Percentiles rank a stretch among this genome's conserved stretches.
These are phyloP conservation scores for Aldrovandia affinis DNA, from an alignment of 2,797 vertebrate species.

Conservation along the genomic window DNA sequence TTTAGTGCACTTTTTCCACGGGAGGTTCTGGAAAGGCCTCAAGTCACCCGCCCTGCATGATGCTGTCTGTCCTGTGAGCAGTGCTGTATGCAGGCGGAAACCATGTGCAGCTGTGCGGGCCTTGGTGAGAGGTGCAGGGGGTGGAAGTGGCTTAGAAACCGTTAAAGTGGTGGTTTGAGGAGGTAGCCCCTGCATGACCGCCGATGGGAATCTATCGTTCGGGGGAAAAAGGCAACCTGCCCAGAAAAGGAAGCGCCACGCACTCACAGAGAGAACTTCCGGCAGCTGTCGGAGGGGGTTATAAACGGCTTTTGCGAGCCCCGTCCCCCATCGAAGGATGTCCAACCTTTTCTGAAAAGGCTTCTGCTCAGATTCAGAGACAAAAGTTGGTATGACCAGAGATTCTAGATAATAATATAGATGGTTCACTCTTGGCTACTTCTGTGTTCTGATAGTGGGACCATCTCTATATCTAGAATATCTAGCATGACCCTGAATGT, in stretches of 20 bases:
- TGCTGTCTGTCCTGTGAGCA: conserved; percentile 60
- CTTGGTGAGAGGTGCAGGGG: conserved; percentile 30
- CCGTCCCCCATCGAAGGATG: neutral
- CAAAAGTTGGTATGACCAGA: neutral
- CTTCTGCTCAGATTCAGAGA: neutral
- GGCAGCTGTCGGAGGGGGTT: neutral
- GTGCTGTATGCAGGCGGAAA: conserved; percentile 47
- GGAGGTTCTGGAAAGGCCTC: conserved; percentile 41
- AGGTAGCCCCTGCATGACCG: conserved; percentile 71
- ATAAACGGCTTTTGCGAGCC: neutral
- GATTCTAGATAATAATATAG: too few relatives aligned
- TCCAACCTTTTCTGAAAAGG: neutral
- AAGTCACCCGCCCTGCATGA: conserved; percentile 56
- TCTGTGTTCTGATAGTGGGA: too few relatives aligned
- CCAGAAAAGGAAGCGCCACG: neutral
- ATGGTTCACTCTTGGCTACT: too few relatives aligned
- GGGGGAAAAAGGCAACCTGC: conserved; percentile 40
- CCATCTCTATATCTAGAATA: too few relatives aligned
- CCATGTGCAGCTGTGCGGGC: conserved; percentile 38
- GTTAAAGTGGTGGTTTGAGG: conserved; percentile 72
- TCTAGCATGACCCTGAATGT: too few relatives aligned
- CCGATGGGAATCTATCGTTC: conserved; percentile 76
- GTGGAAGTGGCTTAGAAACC: conserved; percentile 76
- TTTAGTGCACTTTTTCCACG: conserved; percentile 40
- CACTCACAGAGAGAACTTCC: neutral